These are phyloP conservation scores for Nipponia nippon DNA, from an alignment of 2,113 vertebrate species.

Conservation along the genomic window DNA sequence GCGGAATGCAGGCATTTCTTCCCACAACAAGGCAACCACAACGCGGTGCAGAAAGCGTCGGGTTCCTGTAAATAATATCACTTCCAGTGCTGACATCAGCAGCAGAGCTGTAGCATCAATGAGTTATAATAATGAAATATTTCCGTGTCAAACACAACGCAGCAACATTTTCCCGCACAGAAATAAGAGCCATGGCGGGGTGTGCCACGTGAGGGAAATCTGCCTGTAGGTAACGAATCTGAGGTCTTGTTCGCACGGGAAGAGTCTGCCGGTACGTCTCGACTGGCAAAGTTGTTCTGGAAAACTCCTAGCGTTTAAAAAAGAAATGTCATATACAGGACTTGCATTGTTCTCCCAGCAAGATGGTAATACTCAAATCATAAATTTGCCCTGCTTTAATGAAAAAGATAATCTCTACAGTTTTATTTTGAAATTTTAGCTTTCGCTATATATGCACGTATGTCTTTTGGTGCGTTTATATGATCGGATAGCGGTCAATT, in stretches of 20 bases:
- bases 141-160: neutral
- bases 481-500: neutral
- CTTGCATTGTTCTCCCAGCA: neutral
- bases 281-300: neutral
- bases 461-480: neutral
- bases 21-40: neutral
- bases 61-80: neutral
- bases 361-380: neutral
- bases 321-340: neutral
- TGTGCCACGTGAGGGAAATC: neutral
- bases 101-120: neutral
- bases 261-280: neutral
- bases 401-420: neutral
- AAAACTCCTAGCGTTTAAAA: neutral
- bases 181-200: neutral
- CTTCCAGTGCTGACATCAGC: neutral
- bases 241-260: neutral
- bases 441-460: neutral
- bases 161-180: neutral
- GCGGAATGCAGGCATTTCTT: neutral
- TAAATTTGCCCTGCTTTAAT: neutral
- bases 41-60: neutral
- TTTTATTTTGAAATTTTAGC: neutral
- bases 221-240: neutral
- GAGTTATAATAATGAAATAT: neutral